Evolutionary conservation across 2,888 invertebrate species (phyloP), one percentile per base, ranked within the genome.

Genomic region (Leucoma salicis): DNA sequence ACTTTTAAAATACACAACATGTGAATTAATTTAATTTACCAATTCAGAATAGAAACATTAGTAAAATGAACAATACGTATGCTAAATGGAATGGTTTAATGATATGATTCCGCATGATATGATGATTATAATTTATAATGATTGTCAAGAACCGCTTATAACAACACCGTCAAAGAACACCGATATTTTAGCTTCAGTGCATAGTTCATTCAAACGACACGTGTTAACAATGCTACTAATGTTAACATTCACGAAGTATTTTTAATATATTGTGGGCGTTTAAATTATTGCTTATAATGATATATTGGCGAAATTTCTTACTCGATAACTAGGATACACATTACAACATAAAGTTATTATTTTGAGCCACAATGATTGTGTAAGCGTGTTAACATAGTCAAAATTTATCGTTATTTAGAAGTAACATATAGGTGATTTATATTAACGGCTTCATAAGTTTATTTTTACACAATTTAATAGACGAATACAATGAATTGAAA

Each of bases 231-330:
- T 52, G 49, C 55, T 49, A 53, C 62, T 63, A 63, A 64, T 32
- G 49, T 56, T 60, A 57, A 69, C 63, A 49, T 56, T 60, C 57
- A 69, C 63, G 52, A 67, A 53, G 47, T 53, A 52, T 57, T 46
- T 47, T 57, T 43, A 55, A 57, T 47, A 70, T 68, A 74, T 57
- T 53, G 59, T 74, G 67, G 70, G 57, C 63, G 72, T 74, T 63
- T n/a, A n/a, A n/a, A 74, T 74, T 83, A 84, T 83, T 84, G 83
- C 82, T 84, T 82, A 80, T 51, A 70, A 73, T 81, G 79, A 81
- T 82, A 80, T 70, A 82, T 78, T 78, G 78, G 78, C 78, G 69
- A 72, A 63, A 71, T 65, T 59, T 66, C 77, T 78, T 82, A 81
- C 50, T 60, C 49, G 63, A 56, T 78, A 76, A 70, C 64, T 75